Percentiles rank a stretch among this genome's conserved stretches.
Evolutionary conservation across 2,113 vertebrate genomes (phyloP).

Genomic region (Astur gentilis): DNA sequence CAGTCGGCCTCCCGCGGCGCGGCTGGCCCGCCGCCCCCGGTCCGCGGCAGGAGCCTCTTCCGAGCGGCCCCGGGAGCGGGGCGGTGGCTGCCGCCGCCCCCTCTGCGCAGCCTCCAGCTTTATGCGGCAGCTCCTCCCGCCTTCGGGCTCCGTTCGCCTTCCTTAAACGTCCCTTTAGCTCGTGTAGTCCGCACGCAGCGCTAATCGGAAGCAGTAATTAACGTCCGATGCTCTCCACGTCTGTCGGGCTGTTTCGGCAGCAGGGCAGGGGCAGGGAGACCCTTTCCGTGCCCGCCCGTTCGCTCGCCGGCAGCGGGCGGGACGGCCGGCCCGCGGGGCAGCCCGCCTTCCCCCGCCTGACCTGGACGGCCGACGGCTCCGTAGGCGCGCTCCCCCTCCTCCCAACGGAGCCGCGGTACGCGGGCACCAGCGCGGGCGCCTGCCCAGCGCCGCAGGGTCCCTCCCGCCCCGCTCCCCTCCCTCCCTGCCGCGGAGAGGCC

Average conservation of each 20-base stretch:
- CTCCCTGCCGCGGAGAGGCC: too few species aligned
- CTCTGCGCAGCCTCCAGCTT: neutral
- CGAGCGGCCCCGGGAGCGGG: neutral
- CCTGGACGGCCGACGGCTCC: neutral
- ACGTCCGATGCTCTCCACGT: neutral
- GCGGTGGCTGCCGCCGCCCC: neutral
- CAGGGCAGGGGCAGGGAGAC: neutral
- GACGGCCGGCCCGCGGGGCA: neutral
- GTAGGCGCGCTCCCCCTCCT: too few species aligned
- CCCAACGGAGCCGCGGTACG: neutral
- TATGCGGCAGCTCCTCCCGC: neutral
- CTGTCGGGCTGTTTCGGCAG: too few species aligned
- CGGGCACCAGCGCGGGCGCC: neutral
- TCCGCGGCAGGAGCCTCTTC: neutral
- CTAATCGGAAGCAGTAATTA: neutral
- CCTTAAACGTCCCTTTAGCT: neutral
- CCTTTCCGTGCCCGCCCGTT: too few species aligned
- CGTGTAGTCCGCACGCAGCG: neutral
- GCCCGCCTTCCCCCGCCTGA: too few species aligned
- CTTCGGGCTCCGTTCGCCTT: neutral
- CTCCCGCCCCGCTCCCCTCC: neutral
- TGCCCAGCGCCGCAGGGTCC: neutral
- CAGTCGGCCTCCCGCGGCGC: neutral
- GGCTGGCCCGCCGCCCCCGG: neutral
- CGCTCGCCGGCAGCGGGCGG: neutral